phyloP scores from a whole-genome alignment of 2,797 vertebrate genomes.

The Cyclopterus lumpus region DNA sequence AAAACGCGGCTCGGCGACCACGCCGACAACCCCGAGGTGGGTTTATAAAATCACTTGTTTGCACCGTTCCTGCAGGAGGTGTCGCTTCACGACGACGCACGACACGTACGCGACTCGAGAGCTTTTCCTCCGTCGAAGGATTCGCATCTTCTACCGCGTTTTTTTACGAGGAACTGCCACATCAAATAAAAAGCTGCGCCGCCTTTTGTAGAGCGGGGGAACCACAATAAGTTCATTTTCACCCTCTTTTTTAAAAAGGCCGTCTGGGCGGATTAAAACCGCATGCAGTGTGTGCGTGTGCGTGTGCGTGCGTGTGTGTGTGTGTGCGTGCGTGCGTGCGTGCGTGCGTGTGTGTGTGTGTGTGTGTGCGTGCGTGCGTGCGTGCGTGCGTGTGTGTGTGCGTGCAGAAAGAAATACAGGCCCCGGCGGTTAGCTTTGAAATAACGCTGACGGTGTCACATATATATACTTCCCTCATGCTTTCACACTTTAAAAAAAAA shows the following conservation, averaged over 20 bases:
- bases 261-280: slow-evolving; percentile 78
- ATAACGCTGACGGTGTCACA: slow-evolving; percentile 79
- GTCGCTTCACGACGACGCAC: slow-evolving; percentile 20
- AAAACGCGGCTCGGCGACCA: slow-evolving; percentile 90
- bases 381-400: slow-evolving; percentile 27
- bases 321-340: background rate
- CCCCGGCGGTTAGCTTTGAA: slow-evolving; percentile 79
- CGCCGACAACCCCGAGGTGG: slow-evolving; percentile 87
- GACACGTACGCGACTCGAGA: slow-evolving; percentile 56
- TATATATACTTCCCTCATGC: slow-evolving; percentile 66
- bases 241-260: slow-evolving; percentile 71
- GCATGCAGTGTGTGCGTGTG: slow-evolving; percentile 57
- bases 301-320: slow-evolving; percentile 42
- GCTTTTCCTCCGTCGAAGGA: slow-evolving; percentile 60
- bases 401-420: slow-evolving; percentile 51
- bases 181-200: slow-evolving; percentile 77
- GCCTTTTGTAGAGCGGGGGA: slow-evolving; percentile 77
- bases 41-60: slow-evolving; percentile 18
- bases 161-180: slow-evolving; percentile 80
- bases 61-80: slow-evolving; percentile 8
- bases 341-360: slow-evolving; percentile 35
- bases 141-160: slow-evolving; percentile 59
- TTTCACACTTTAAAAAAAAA: slow-evolving; percentile 57
- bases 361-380: slow-evolving; percentile 37
- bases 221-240: slow-evolving; percentile 83